Conservation (phyloP, 2,797 vertebrate species). For the Phrynocephalus guinanensis region DNA sequence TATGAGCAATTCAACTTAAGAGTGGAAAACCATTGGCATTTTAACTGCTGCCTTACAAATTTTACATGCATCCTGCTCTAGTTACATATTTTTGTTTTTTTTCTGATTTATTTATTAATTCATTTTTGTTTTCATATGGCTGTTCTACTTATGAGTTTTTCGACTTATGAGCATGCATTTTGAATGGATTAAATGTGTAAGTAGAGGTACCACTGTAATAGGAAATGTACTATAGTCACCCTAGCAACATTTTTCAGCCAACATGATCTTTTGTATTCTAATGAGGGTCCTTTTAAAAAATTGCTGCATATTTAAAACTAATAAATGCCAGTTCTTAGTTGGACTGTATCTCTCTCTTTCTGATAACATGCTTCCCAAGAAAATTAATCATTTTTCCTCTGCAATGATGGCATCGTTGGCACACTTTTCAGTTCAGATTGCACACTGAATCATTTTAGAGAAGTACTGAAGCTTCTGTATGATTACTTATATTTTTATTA, state of each 20-base stretch:
- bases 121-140: no score
- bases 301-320: slow-evolving; percentile 15
- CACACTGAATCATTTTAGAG: slow-evolving; percentile 19
- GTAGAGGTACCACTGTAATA: neutral
- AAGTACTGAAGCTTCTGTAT: neutral
- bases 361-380: slow-evolving; percentile 18
- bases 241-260: slow-evolving; percentile 5
- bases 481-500: slow-evolving; percentile 22
- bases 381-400: slow-evolving; percentile 29
- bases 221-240: neutral
- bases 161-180: no score
- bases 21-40: no score
- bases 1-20: no score
- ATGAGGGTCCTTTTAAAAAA: neutral
- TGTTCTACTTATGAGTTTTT: no score
- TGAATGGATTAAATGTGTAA: no score
- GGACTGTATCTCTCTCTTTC: slow-evolving; percentile 13
- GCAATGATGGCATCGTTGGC: slow-evolving; percentile 27
- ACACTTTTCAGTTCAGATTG: slow-evolving; percentile 21
- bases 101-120: no score
- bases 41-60: no score
- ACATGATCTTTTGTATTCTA: slow-evolving; percentile 17
- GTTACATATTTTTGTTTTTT: no score
- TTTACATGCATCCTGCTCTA: no score
- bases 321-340: slow-evolving; percentile 17